Percentiles rank a stretch among this genome's conserved stretches.
Evolutionary conservation across 2,797 vertebrate genomes (phyloP).

Genomic region (Pangasius sanitwongsei): DNA sequence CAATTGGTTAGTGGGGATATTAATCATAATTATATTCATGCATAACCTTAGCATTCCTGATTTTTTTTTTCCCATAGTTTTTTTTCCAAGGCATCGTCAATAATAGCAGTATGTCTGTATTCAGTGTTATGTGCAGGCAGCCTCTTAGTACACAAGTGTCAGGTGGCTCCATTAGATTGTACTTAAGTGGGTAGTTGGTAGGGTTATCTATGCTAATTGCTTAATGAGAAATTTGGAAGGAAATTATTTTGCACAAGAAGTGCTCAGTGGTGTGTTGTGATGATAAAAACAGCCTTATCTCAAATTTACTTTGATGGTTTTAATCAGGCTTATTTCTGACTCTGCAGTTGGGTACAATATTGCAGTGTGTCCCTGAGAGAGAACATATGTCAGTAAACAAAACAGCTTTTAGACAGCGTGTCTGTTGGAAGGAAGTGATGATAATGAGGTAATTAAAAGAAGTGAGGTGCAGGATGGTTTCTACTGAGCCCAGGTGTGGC

Average conservation of each 20-base stretch:
- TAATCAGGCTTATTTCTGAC: conserved; percentile 24
- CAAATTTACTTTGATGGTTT: conserved; percentile 32
- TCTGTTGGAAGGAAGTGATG: not conserved
- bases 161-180: not conserved
- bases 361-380: conserved; percentile 4
- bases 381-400: conserved; percentile 28
- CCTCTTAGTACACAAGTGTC: not conserved
- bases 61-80: not conserved
- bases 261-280: conserved; percentile 8
- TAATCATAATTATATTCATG: not conserved
- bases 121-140: not conserved
- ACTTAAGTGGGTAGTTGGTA: not conserved
- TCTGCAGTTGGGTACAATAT: conserved; percentile 3
- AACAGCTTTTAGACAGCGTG: not conserved
- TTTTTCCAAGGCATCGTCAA: not conserved
- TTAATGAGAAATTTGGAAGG: conserved; percentile 14
- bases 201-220: not conserved
- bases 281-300: conserved; percentile 17
- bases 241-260: conserved; percentile 1
- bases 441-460: conserved; percentile 27
- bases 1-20: not conserved
- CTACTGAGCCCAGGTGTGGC: not conserved
- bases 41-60: not conserved
- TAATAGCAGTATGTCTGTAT: not conserved
- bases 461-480: conserved; percentile 16